Evolutionary conservation across 2,797 vertebrate genomes (phyloP).

Genomic region (Vipera ursinii): DNA sequence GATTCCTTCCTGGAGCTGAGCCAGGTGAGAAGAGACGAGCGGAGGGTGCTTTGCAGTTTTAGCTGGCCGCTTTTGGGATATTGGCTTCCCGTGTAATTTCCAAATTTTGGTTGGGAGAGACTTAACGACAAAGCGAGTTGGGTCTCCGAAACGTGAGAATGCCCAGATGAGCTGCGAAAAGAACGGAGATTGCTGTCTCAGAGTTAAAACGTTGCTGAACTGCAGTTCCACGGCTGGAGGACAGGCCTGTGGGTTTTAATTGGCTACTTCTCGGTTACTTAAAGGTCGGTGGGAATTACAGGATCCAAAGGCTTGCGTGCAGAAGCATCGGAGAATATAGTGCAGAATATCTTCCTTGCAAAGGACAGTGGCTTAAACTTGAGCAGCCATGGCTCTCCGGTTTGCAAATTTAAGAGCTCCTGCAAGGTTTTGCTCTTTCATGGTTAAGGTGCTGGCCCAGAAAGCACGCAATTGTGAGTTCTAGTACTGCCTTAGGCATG

Average conservation of each 20-base stretch:
- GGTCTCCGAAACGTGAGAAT: neutral
- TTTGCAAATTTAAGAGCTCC: neutral
- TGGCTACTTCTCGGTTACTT: neutral
- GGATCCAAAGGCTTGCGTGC: too few relatives aligned
- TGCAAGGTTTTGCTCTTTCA: neutral
- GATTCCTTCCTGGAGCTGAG: conserved; percentile 87
- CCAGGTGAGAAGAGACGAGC: conserved; percentile 75
- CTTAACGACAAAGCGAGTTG: too few relatives aligned
- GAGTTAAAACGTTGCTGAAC: too few relatives aligned
- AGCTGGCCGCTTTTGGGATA: neutral
- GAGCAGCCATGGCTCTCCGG: neutral
- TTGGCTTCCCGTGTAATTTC: neutral
- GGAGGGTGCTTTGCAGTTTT: neutral
- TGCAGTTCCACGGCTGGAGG: too few relatives aligned
- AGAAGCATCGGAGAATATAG: neutral
- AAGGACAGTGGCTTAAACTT: neutral
- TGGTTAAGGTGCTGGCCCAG: neutral
- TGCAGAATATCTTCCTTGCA: neutral
- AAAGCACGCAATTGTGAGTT: neutral
- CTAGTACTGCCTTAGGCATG: neutral
- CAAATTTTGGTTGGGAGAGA: too few relatives aligned
- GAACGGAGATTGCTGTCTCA: too few relatives aligned
- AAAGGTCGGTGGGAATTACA: neutral
- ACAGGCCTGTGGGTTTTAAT: too few relatives aligned
- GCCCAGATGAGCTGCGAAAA: neutral